Evolutionary conservation across 2,797 vertebrate genomes (phyloP).

Genomic region (Pyrocephalus nanus): DNA sequence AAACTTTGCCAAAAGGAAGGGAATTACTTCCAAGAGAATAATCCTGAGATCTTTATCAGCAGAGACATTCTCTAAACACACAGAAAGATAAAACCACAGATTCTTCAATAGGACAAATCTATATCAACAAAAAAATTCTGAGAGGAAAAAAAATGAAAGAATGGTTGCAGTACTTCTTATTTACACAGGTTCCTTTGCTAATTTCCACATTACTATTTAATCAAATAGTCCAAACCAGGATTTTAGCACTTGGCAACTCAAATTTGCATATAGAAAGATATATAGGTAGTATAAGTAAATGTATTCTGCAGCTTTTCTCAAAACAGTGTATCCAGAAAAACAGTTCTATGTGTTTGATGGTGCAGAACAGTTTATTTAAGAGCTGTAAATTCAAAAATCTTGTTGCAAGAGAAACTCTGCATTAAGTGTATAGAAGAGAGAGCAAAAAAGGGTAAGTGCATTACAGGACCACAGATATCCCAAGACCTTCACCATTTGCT

Average conservation of each 20-base stretch:
- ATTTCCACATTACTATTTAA: not conserved
- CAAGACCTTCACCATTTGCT: not conserved
- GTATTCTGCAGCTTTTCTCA: not conserved
- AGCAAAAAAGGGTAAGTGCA: not conserved
- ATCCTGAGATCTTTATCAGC: not conserved
- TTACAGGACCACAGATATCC: not conserved
- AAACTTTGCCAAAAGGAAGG: not conserved
- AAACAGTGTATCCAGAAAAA: not conserved
- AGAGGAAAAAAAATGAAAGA: not conserved
- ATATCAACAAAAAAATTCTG: not conserved
- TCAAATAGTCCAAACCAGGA: not conserved
- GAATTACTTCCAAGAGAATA: not conserved
- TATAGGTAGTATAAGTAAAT: not conserved
- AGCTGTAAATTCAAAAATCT: not conserved
- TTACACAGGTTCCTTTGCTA: not conserved
- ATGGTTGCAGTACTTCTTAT: not conserved
- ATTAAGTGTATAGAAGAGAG: not conserved
- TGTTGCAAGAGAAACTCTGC: not conserved
- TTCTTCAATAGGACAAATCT: not conserved
- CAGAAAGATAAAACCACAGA: not conserved
- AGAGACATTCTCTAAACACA: not conserved
- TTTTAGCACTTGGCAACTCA: not conserved
- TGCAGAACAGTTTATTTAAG: not conserved
- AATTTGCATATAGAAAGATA: not conserved
- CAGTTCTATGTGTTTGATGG: not conserved